Evolutionary conservation across 2,113 vertebrate genomes (phyloP).

Genomic region (Galbula dea): DNA sequence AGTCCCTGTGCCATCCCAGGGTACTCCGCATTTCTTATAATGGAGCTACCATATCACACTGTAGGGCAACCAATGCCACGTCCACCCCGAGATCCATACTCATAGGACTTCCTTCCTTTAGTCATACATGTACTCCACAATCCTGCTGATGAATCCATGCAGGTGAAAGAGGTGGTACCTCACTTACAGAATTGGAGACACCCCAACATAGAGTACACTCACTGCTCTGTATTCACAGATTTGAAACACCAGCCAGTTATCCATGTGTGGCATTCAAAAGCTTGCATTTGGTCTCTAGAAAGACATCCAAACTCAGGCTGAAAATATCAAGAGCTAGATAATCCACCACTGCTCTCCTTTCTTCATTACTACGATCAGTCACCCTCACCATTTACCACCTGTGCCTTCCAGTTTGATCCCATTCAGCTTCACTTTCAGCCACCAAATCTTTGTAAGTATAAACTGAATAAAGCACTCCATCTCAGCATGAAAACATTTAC

Average conservation of each 20-base stretch:
- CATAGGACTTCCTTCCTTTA: not conserved
- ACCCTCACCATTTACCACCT: not conserved
- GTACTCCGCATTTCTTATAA: not conserved
- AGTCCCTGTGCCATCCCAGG: too few relatives aligned
- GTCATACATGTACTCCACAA: not conserved
- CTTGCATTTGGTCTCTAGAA: not conserved
- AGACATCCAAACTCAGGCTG: not conserved
- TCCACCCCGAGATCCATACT: fast-evolving
- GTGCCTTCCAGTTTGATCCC: not conserved
- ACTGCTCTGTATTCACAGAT: fast-evolving
- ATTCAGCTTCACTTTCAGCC: not conserved
- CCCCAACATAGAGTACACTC: not conserved
- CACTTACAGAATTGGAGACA: not conserved
- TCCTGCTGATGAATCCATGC: not conserved
- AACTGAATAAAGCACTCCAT: not conserved
- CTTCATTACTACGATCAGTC: not conserved
- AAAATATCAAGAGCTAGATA: not conserved
- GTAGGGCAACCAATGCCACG: fast-evolving
- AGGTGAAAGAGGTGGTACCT: not conserved
- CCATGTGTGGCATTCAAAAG: not conserved
- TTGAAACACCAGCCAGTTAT: not conserved
- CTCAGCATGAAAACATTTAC: not conserved
- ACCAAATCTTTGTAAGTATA: not conserved
- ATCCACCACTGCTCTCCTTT: not conserved
- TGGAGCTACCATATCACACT: fast-evolving